These are phyloP conservation scores for Bujurquina vittata DNA, from an alignment of 2,113 vertebrate species.

Conservation along the genomic window DNA sequence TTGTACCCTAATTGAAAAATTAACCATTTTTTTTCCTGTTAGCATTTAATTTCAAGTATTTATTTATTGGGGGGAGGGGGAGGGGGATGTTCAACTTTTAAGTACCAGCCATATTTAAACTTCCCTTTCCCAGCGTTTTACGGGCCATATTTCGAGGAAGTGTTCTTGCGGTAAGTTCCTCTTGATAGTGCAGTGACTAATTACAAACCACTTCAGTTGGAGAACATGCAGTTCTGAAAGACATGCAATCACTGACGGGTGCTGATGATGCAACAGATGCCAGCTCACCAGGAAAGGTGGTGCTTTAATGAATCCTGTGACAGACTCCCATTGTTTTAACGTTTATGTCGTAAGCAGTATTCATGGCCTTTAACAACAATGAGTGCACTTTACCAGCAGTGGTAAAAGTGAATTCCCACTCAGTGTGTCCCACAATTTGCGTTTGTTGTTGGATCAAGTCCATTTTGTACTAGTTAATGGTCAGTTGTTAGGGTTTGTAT, in stretches of 20 bases:
- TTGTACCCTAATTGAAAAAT: not conserved
- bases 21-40: not conserved
- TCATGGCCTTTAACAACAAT: slow-evolving; percentile 34
- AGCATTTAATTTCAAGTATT: not conserved
- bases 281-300: slow-evolving; percentile 68
- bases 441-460: not conserved
- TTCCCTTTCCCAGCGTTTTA: slow-evolving; percentile 17
- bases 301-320: slow-evolving; percentile 46
- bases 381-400: not conserved
- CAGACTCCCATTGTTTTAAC: slow-evolving; percentile 62
- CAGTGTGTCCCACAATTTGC: not conserved
- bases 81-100: not conserved
- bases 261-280: slow-evolving; percentile 72
- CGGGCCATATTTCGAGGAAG: slow-evolving; percentile 55
- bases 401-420: not conserved
- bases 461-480: not conserved
- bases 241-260: slow-evolving; percentile 46
- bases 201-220: slow-evolving; percentile 52
- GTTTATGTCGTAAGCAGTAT: slow-evolving; percentile 32
- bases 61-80: not conserved
- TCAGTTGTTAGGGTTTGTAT: not conserved
- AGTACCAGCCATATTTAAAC: slow-evolving; percentile 9
- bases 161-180: slow-evolving; percentile 60
- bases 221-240: slow-evolving; percentile 68
- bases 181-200: slow-evolving; percentile 64